A percentile compares a stretch with the other conserved stretches of the same genome.
Conservation (phyloP, 2,797 vertebrate species). For the Oryzias dopingdopingensis region DNA sequence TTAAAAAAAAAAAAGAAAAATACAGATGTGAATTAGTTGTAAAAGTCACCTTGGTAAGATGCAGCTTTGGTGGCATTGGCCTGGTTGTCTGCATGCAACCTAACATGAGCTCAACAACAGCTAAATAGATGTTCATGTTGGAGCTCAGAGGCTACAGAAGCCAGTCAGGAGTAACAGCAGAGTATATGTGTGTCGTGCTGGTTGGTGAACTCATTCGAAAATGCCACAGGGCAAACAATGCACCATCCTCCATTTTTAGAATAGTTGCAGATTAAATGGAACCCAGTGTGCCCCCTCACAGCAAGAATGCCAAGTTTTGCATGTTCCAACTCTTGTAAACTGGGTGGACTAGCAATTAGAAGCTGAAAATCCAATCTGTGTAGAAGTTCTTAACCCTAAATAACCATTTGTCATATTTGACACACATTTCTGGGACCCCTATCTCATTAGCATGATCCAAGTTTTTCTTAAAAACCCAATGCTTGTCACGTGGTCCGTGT, state of each 20-base stretch:
- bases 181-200: constrained; percentile 25
- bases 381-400: too few relatives aligned
- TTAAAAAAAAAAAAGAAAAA: constrained; percentile 26
- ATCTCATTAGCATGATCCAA: too few relatives aligned
- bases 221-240: constrained; percentile 60
- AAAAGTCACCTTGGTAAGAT: constrained; percentile 41
- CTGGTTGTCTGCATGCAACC: constrained; percentile 49
- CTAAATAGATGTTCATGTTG: constrained; percentile 61
- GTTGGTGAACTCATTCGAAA: constrained; percentile 42
- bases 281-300: constrained; percentile 28
- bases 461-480: too few relatives aligned
- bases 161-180: constrained; percentile 31
- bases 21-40: constrained; percentile 35
- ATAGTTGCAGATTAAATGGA: constrained; percentile 57
- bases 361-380: constrained; percentile 41
- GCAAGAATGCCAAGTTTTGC: constrained; percentile 29
- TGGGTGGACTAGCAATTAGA: constrained; percentile 20
- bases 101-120: constrained; percentile 64
- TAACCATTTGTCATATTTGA: too few relatives aligned
- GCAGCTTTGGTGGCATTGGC: constrained; percentile 53
- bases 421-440: too few relatives aligned
- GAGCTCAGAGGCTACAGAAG: constrained; percentile 55
- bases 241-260: constrained; percentile 48
- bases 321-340: constrained; percentile 29
- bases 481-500: too few relatives aligned